Conservation (phyloP, 2,113 vertebrate genomes). For the Sphyrna mokarran region DNA sequence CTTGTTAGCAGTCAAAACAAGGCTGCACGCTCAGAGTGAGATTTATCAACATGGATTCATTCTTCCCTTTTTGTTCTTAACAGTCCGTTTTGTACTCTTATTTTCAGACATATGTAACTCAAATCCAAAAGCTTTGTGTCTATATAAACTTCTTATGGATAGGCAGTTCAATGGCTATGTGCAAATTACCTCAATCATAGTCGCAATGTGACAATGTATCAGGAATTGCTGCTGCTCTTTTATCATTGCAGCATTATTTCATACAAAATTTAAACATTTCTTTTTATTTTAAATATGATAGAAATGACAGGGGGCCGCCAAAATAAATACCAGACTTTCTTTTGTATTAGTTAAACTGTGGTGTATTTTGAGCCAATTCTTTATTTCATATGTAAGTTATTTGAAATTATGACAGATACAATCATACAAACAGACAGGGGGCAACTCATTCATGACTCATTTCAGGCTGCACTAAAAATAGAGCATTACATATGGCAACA, state of each 20-base stretch:
- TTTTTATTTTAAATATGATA: slow-evolving; percentile 26
- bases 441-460: slow-evolving; percentile 28
- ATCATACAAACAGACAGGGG: slow-evolving; percentile 32
- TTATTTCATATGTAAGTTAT: slow-evolving; percentile 35
- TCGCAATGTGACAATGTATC: neutral
- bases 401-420: slow-evolving; percentile 33
- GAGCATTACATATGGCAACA: slow-evolving; percentile 29
- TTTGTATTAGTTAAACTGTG: slow-evolving; percentile 6
- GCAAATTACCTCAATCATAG: neutral
- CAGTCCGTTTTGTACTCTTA: neutral
- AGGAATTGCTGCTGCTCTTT: neutral
- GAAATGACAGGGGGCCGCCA: slow-evolving; percentile 28
- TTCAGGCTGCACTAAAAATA: slow-evolving; percentile 31
- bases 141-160: neutral
- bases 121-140: neutral
- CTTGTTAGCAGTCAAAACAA: slow-evolving; percentile 11
- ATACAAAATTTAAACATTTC: slow-evolving; percentile 17
- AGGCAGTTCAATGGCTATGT: neutral
- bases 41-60: slow-evolving; percentile 6
- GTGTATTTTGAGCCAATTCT: slow-evolving; percentile 15
- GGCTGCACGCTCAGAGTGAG: neutral
- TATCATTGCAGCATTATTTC: neutral
- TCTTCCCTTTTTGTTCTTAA: neutral
- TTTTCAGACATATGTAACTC: neutral
- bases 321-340: slow-evolving; percentile 33